These are phyloP conservation scores for Kuschelorhynchus macadamiae DNA, from an alignment of 2,888 invertebrate species.

Conservation along the genomic window DNA sequence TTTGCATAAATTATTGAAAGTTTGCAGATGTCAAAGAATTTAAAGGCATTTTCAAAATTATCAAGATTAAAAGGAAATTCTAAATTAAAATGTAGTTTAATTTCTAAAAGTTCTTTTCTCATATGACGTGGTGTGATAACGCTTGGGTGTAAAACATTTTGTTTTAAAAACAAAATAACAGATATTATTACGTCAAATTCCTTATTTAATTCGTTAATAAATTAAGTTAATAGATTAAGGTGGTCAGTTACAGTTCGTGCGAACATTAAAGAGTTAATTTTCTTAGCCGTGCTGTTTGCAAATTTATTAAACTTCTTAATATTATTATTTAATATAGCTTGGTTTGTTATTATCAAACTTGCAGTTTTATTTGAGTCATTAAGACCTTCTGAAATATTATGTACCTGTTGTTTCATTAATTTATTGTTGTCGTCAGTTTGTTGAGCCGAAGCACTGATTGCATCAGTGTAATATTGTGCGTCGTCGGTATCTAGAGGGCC, in stretches of 20 bases:
- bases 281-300: slow-evolving; percentile 12
- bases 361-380: slow-evolving; percentile 52
- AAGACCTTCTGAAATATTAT: slow-evolving; percentile 49
- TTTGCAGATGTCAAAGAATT: too few species aligned
- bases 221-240: slow-evolving; percentile 43
- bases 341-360: slow-evolving; percentile 40
- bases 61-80: slow-evolving; percentile 46
- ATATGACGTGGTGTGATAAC: slow-evolving; percentile 46
- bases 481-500: slow-evolving; percentile 42
- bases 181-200: slow-evolving; percentile 45
- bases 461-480: slow-evolving; percentile 34
- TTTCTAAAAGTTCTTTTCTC: slow-evolving; percentile 23
- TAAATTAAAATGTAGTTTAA: slow-evolving; percentile 23
- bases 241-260: slow-evolving; percentile 44
- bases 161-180: slow-evolving; percentile 48
- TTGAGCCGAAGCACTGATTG: slow-evolving; percentile 26
- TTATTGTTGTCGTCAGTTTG: slow-evolving; percentile 34
- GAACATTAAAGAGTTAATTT: slow-evolving; percentile 15
- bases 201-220: slow-evolving; percentile 45
- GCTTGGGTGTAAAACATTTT: slow-evolving; percentile 49
- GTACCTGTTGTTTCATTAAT: slow-evolving; percentile 53
- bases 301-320: slow-evolving; percentile 46
- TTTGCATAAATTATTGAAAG: too few species aligned
- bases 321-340: slow-evolving; percentile 44
- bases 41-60: slow-evolving; percentile 37